Evolutionary conservation across 2,113 vertebrate genomes (phyloP).

Genomic region (Synodontis membranacea): DNA sequence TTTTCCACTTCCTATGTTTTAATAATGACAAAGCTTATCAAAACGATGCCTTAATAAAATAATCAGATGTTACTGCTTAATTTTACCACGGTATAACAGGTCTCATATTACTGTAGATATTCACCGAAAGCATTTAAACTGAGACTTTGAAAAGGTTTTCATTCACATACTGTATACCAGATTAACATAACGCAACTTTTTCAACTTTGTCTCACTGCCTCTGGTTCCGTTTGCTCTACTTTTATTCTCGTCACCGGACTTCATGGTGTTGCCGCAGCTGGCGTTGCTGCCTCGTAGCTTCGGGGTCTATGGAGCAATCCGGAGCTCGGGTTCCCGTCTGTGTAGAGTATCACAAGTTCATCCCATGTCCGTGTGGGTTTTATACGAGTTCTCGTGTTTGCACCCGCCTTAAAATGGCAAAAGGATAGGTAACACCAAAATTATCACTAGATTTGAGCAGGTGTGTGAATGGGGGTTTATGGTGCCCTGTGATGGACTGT

Average conservation of each 20-base stretch:
- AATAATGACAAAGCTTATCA: not conserved
- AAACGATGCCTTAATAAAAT: constrained; percentile 3
- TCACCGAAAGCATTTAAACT: not conserved
- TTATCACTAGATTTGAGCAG: not conserved
- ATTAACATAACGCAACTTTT: not conserved
- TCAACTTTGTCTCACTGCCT: not conserved
- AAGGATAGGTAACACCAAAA: not conserved
- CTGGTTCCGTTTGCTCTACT: not conserved
- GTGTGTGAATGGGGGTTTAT: not conserved
- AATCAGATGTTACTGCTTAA: not conserved
- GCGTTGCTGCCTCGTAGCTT: not conserved
- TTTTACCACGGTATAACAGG: not conserved
- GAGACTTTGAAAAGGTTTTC: not conserved
- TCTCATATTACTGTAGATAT: not conserved
- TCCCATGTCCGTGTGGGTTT: not conserved
- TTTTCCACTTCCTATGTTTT: not conserved
- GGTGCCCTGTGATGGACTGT: not conserved
- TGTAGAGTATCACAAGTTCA: not conserved
- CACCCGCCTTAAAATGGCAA: not conserved
- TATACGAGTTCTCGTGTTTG: not conserved
- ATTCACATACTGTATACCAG: not conserved
- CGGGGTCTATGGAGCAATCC: not conserved
- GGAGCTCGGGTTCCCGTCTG: not conserved
- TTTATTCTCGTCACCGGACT: not conserved
- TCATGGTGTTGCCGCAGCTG: not conserved